Evolutionary conservation across 2,113 vertebrate genomes (phyloP).

Genomic region (Bambusicola thoracicus): DNA sequence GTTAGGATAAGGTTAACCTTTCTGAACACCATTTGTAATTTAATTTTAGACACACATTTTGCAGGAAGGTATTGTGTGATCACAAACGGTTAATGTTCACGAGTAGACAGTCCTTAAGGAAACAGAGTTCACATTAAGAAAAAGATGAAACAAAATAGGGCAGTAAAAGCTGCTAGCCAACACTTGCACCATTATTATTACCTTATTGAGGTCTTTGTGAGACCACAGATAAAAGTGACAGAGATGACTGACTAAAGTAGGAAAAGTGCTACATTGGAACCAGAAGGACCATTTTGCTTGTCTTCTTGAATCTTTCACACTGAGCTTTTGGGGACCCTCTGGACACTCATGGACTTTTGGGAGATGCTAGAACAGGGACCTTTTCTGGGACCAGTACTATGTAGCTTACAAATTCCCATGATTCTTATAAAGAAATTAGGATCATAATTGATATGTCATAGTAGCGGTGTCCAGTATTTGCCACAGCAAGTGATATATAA

Average conservation of each 20-base stretch:
- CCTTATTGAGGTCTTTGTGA: background rate
- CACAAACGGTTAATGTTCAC: constrained; percentile 33
- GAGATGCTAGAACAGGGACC: background rate
- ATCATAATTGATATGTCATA: background rate
- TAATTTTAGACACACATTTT: constrained; percentile 42
- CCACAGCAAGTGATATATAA: constrained; percentile 2
- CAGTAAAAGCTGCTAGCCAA: constrained; percentile 7
- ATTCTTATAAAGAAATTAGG: background rate
- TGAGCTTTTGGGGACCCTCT: background rate
- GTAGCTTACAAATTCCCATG: background rate
- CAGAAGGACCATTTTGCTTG: background rate
- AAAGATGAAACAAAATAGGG: background rate
- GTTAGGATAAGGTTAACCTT: constrained; percentile 27
- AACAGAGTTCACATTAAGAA: background rate
- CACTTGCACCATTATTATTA: background rate
- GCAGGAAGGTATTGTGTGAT: background rate
- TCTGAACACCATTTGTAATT: constrained; percentile 38
- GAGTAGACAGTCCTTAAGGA: background rate
- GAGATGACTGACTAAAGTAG: background rate
- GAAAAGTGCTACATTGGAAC: background rate
- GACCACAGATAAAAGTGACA: background rate
- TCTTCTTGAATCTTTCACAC: background rate
- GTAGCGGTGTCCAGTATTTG: background rate
- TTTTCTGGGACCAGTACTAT: background rate
- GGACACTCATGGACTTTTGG: background rate